A percentile compares a stretch with the other conserved stretches of the same genome.
These are phyloP conservation scores for Gonioctena quinquepunctata DNA, from an alignment of 1,140 invertebrate species.

Conservation along the genomic window DNA sequence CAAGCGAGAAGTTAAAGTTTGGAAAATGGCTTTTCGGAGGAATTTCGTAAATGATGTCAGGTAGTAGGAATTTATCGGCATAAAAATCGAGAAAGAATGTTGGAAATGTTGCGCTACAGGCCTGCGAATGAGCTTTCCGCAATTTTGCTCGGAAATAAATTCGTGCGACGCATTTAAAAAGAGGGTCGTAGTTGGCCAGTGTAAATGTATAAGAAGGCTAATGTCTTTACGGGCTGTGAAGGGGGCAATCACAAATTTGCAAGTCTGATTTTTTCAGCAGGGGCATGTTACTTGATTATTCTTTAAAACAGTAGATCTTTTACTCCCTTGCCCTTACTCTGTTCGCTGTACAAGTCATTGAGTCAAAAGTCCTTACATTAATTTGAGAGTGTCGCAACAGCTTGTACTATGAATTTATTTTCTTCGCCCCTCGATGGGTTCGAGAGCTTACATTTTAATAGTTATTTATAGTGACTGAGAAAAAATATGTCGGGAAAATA, in stretches of 20 bases:
- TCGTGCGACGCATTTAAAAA: slow-evolving; percentile 38
- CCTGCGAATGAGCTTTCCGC: slow-evolving; percentile 21
- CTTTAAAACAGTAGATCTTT: slow-evolving; percentile 54
- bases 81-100: slow-evolving; percentile 16
- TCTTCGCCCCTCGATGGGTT: slow-evolving; percentile 21
- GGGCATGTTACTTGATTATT: slow-evolving; percentile 51
- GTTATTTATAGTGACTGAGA: slow-evolving; percentile 25
- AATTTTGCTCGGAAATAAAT: slow-evolving; percentile 38
- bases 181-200: slow-evolving; percentile 3
- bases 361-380: slow-evolving; percentile 52
- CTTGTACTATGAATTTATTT: slow-evolving; percentile 50
- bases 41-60: slow-evolving; percentile 7
- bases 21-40: background rate
- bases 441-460: slow-evolving; percentile 24
- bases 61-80: slow-evolving; percentile 3
- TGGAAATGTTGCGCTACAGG: slow-evolving; percentile 12
- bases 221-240: slow-evolving; percentile 55
- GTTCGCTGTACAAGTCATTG: slow-evolving; percentile 48
- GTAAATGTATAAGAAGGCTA: slow-evolving; percentile 51
- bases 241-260: slow-evolving; percentile 55
- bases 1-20: background rate
- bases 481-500: background rate
- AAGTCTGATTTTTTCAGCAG: slow-evolving; percentile 54
- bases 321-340: slow-evolving; percentile 33
- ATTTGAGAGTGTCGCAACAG: slow-evolving; percentile 50